Evolutionary conservation across 2,113 vertebrate genomes (phyloP).

Genomic region (Anser cygnoides): DNA sequence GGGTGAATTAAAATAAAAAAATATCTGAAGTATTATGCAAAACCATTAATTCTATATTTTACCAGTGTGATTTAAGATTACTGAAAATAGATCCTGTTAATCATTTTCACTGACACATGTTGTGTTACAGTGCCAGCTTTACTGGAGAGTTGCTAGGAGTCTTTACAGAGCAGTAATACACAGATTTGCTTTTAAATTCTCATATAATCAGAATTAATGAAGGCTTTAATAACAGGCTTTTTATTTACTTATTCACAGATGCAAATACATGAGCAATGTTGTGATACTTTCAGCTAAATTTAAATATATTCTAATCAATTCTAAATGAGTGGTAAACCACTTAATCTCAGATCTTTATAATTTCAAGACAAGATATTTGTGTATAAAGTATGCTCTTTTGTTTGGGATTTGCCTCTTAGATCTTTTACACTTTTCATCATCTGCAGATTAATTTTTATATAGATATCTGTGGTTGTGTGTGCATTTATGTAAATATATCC

Average conservation of each 20-base stretch:
- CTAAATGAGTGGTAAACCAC: conserved; percentile 68
- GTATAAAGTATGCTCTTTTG: conserved; percentile 63
- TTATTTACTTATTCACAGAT: conserved; percentile 73
- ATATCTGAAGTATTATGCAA: conserved; percentile 61
- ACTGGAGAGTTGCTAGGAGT: conserved; percentile 56
- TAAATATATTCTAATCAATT: conserved; percentile 71
- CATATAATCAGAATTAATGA: conserved; percentile 74
- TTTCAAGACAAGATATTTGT: conserved; percentile 68
- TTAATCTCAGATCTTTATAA: conserved; percentile 71
- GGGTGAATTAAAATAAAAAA: conserved; percentile 62
- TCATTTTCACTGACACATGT: conserved; percentile 67
- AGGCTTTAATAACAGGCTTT: conserved; percentile 71
- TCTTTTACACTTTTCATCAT: conserved; percentile 56
- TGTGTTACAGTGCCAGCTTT: conserved; percentile 63
- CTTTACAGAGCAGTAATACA: conserved; percentile 67
- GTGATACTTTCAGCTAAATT: conserved; percentile 69
- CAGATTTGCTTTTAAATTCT: conserved; percentile 73
- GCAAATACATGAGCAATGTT: conserved; percentile 66
- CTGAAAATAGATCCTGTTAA: conserved; percentile 72
- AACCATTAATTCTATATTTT: conserved; percentile 74
- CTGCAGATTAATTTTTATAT: conserved; percentile 52
- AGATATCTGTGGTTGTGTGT: background rate
- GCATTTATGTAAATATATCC: conserved; percentile 56
- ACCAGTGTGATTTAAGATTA: conserved; percentile 68
- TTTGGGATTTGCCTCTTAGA: conserved; percentile 61